These are phyloP conservation scores for Rhodophaea formosa DNA, from an alignment of 2,888 invertebrate genomes.

Conservation along the genomic window DNA sequence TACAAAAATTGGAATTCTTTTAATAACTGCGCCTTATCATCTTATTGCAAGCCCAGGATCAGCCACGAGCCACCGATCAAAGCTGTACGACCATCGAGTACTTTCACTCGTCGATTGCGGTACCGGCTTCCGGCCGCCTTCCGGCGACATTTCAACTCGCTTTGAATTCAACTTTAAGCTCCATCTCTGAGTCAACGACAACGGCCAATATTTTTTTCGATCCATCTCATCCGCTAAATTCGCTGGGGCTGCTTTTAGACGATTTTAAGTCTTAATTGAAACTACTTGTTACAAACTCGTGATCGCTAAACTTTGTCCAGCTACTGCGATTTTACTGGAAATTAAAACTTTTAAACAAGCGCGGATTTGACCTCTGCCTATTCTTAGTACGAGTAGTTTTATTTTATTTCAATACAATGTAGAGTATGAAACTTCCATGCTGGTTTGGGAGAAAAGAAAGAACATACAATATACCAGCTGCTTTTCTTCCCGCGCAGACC, in stretches of 20 bases:
- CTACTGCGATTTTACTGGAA: background rate
- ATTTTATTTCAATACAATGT: too few relatives aligned
- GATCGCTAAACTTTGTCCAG: background rate
- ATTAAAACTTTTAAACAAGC: background rate
- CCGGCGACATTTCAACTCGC: constrained; percentile 47
- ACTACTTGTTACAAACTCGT: background rate
- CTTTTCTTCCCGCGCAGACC: too few relatives aligned
- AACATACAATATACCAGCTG: too few relatives aligned
- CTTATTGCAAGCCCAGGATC: too few relatives aligned
- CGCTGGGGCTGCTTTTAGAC: background rate
- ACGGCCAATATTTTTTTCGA: background rate
- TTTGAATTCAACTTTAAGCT: constrained; percentile 36
- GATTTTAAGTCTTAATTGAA: background rate
- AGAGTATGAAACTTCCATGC: too few relatives aligned
- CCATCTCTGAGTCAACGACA: background rate
- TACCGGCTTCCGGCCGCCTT: constrained; percentile 54
- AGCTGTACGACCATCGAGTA: constrained; percentile 55
- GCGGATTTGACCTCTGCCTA: background rate
- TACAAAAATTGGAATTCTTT: too few relatives aligned
- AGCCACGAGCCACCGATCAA: constrained; percentile 46
- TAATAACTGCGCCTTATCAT: too few relatives aligned
- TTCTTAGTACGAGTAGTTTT: too few relatives aligned
- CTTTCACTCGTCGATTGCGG: constrained; percentile 68
- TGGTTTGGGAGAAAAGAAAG: too few relatives aligned
- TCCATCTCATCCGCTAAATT: too few relatives aligned